Percentiles rank a stretch among this genome's conserved stretches.
Conservation (phyloP, 2,888 invertebrate species). For the Eudasyphora cyanicolor region DNA sequence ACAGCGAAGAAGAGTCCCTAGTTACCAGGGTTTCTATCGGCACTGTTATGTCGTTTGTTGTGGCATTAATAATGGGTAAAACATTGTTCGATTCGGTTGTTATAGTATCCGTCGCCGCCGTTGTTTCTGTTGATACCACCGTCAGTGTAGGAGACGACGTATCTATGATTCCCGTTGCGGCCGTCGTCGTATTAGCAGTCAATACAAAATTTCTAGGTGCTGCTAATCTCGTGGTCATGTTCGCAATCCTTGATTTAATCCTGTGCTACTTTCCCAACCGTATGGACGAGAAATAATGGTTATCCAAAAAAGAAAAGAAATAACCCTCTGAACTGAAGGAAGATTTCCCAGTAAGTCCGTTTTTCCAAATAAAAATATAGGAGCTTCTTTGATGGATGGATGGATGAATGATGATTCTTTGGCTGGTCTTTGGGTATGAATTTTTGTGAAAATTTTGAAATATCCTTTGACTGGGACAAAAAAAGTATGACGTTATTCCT, state of each 20-base stretch:
- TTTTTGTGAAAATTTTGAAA: not conserved
- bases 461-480: not conserved
- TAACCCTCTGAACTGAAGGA: no score
- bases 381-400: not conserved
- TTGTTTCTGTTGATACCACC: constrained; percentile 59
- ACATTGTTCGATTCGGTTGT: constrained; percentile 63
- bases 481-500: constrained; percentile 55
- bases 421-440: not conserved
- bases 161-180: constrained; percentile 51
- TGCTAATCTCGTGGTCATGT: constrained; percentile 60
- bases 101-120: constrained; percentile 60
- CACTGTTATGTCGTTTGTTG: constrained; percentile 54
- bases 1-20: constrained; percentile 57
- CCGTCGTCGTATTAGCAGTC: constrained; percentile 19
- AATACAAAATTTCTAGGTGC: constrained; percentile 61
- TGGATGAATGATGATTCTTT: not conserved
- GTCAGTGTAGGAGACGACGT: constrained; percentile 60
- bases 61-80: constrained; percentile 65
- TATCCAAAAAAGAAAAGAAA: no score
- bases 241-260: not conserved
- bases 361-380: no score
- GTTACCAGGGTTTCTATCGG: constrained; percentile 56
- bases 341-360: no score
- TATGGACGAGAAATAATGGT: not conserved
- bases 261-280: not conserved